Conservation (phyloP, 2,888 invertebrate species). For the Exephanes ischioxanthus region DNA sequence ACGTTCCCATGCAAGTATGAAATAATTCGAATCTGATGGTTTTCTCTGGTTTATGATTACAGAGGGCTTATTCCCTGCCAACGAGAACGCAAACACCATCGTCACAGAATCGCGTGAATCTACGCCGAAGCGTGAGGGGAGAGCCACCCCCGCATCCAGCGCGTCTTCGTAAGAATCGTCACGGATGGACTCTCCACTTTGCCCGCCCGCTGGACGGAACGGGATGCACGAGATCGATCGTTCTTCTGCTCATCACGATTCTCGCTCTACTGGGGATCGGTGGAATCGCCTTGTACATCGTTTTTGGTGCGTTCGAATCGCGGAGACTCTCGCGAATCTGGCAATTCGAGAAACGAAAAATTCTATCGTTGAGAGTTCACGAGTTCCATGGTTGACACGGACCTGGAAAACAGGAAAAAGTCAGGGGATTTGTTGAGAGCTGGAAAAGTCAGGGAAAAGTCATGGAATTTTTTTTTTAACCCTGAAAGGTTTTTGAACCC, state of each 20-base stretch:
- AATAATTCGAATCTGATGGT: neutral
- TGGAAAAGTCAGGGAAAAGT: too few species aligned
- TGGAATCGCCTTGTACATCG: slow-evolving; percentile 77
- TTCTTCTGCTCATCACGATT: slow-evolving; percentile 78
- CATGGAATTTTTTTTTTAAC: too few species aligned
- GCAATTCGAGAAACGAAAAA: slow-evolving; percentile 3
- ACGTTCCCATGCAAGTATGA: neutral
- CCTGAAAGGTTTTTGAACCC: too few species aligned
- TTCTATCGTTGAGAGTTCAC: slow-evolving; percentile 12
- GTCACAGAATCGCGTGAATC: slow-evolving; percentile 82
- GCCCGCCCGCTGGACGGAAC: slow-evolving; percentile 78
- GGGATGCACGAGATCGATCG: slow-evolving; percentile 79
- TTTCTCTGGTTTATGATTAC: slow-evolving; percentile 69
- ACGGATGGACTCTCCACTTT: slow-evolving; percentile 82
- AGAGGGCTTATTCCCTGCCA: slow-evolving; percentile 83
- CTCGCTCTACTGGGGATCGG: slow-evolving; percentile 81
- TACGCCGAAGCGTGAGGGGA: slow-evolving; percentile 81
- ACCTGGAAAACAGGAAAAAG: too few species aligned
- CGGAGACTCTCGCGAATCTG: too few species aligned
- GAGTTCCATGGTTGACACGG: slow-evolving; percentile 43
- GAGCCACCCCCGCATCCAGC: slow-evolving; percentile 83
- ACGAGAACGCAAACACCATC: slow-evolving; percentile 80
- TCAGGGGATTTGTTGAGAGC: too few species aligned
- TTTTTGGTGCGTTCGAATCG: neutral
- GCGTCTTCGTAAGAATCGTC: slow-evolving; percentile 80